Base-by-base conservation (phyloP, 2,888 invertebrate species). In the Phyllotreta cruciferae region DNA sequence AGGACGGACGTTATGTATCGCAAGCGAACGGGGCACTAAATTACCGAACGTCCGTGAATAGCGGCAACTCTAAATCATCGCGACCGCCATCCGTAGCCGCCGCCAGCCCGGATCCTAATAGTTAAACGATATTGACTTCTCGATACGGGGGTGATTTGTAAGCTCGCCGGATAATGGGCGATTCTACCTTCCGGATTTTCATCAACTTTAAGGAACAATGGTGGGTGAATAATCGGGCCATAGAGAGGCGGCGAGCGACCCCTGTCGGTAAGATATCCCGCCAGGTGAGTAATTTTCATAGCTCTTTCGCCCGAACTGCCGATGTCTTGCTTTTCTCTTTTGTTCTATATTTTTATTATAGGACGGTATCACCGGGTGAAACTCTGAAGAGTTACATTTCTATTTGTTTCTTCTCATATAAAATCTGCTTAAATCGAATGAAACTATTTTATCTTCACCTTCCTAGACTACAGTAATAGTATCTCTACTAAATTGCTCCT, bases 111-210 rank as follows among this genome's bases (percentile, higher is more conserved):
- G 69, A 72, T 71, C 74, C 74, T 77, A 74, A 78, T 77, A 77
- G 77, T 77, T 78, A 77, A 78, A 75, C 77, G 77, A 77, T 78
- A 77, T 77, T 75, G 78, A 77, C 77, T 78, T 76, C 71, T 70
- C 71, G 73, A 74, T 74, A 71, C 71, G 61, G 70, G 74, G 71
- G 65, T 67, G 69, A 77, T 76, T 76, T 77, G 76, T 76, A 76
- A 70, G 73, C 73, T 68, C 67, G 71, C 71, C 71, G 73, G 73
- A 75, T 75, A 74, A 74, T 73, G 67, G 74, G 67, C 71, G 67
- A 65, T 68, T 68, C 70, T 70, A 68, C 71, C 70, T 73, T 69
- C 71, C 60, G 71, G 71, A 70, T 74, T 75, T 75, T 74, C 74
- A 75, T 75, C 75, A 75, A 71, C 71, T 73, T 74, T 72, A 71